Evolutionary conservation across 2,113 vertebrate genomes (phyloP), one percentile per base, ranked within the genome.

Genomic region (Pseudolaguvia tuberculata): DNA sequence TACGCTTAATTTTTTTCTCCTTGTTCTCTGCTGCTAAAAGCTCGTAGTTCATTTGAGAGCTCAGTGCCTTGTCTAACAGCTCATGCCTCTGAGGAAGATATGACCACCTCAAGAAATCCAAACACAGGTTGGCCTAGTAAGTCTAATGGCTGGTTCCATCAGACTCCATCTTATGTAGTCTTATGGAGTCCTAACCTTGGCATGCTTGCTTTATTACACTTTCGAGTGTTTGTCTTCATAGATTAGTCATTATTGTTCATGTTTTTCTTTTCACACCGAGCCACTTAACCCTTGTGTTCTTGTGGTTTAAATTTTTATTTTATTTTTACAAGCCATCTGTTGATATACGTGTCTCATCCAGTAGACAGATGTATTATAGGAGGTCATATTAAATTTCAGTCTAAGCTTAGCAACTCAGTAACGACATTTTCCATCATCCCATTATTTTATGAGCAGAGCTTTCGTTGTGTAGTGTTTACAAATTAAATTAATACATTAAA

Each of bases 51-150:
- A 0, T 93, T 97, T 76, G 94, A 94, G 89, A 96, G 88, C 88
- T 96, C 95, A 23, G 89, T 95, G 91, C 93, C 94, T 87, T 98
- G 95, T 88, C 93, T 97, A 83, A 93, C 94, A 73, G 91, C 92
- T 72, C 92, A 87, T 89, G 91, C 91, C 45, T 81, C 89, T 77
- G 93, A 94, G 5, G 94, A 96, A 84, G 93, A 94, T 75, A 84
- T 95, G 82, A 87, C 88, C 85, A 88, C 87, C 86, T 92, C 88
- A 79, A 91, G 90, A 89, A 94, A 92, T 87, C 88, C 91, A 89
- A 97, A 94, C 89, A 88, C 93, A 93, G 96, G 94, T 94, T 96
- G 94, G 94, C 94, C 96, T 83, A 95, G 96, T 97, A 96, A 98
- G 96, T 98, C 76, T 61, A 63, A 61, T 15, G 65, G 66, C 70